Base-by-base conservation (phyloP, 1,140 invertebrate genomes). In the Glossosoma conforme region DNA sequence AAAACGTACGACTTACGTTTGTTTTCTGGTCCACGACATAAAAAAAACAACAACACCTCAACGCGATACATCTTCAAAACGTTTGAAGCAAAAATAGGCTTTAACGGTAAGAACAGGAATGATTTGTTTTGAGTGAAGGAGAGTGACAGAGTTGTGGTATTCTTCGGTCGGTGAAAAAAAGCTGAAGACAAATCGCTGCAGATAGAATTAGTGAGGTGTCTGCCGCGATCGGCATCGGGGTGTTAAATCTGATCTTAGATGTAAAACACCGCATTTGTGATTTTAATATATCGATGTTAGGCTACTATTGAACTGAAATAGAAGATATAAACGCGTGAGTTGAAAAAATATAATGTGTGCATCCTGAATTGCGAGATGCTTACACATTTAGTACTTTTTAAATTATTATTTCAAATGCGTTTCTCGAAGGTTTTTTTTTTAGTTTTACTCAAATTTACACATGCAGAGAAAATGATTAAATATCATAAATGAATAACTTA, bases 131-230 rank as follows among this genome's bases (percentile, higher is more conserved):
- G 4, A 15, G 3, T 13, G 11, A 33, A 4, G n/a, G 3, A 11
- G 11, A 4, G 4, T 3, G 3, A 3, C 11, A 33, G 32, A 33
- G 3, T 33, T 33, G 15, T 3, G 32, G 3, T 33, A 33, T 33
- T 33, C 15, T n/a, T 11, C 32, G n/a, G 32, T 11, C n/a, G 25
- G 42, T 22, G 47, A 50, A 50, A 50, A 49, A 50, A 48, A 20
- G 36, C 13, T 19, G 47, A 50, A 28, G 24, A 50, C 47, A 50
- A 50, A 50, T 50, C 47, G 42, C 38, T 19, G 47, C 38, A 42
- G 47, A 50, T 50, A 40, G 38, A 40, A 50, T 33, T 25, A n/a
- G 37, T 40, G 25, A 49, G 17, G 33, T 6, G 1, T 41, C 19
- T 41, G 19, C 13, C 25, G 19, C 18, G 2, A 15, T 28, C 18